Percentiles rank a stretch among this genome's conserved stretches.
Evolutionary conservation across 1,140 invertebrate genomes (phyloP).

Genomic region (Drosophila eugracilis): DNA sequence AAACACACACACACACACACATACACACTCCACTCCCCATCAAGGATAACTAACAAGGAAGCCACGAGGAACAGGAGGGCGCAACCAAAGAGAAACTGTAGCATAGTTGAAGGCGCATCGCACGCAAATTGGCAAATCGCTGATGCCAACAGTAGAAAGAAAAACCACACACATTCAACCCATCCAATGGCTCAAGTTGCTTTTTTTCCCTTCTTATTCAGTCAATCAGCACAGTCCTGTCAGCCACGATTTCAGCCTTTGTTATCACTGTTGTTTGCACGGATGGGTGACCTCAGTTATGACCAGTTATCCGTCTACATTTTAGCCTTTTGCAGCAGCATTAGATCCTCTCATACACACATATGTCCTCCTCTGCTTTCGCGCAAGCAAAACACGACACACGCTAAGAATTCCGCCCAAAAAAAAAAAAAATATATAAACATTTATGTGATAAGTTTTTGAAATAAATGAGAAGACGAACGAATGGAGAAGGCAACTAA

Average conservation of each 20-base stretch:
- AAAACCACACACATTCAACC: constrained; percentile 5
- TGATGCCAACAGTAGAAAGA: constrained; percentile 16
- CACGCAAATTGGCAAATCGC: constrained; percentile 63
- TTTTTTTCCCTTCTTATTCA: constrained; percentile 17
- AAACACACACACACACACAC: constrained; percentile 33
- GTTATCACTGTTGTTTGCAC: constrained; percentile 31
- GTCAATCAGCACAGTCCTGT: constrained; percentile 36
- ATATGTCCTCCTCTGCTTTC: constrained; percentile 38
- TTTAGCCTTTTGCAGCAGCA: constrained; percentile 43
- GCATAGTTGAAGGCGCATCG: constrained; percentile 70
- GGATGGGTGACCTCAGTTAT: constrained; percentile 29
- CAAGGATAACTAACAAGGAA: constrained; percentile 19
- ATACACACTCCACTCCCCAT: constrained; percentile 11
- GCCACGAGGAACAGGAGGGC: constrained; percentile 2
- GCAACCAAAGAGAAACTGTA: constrained; percentile 43
- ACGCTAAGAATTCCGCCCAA: constrained; percentile 84
- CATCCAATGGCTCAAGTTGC: constrained; percentile 27
- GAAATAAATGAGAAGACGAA: constrained; percentile 28
- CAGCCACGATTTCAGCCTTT: constrained; percentile 16
- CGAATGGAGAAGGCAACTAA: constrained; percentile 11
- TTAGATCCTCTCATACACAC: constrained; percentile 24
- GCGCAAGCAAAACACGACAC: constrained; percentile 62
- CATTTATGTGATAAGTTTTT: constrained; percentile 84
- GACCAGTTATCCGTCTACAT: constrained; percentile 31
- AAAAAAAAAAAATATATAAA: constrained; percentile 65